Evolutionary conservation across 2,888 invertebrate genomes (phyloP), one percentile per base, ranked within the genome.

Genomic region (Altica lythri): DNA sequence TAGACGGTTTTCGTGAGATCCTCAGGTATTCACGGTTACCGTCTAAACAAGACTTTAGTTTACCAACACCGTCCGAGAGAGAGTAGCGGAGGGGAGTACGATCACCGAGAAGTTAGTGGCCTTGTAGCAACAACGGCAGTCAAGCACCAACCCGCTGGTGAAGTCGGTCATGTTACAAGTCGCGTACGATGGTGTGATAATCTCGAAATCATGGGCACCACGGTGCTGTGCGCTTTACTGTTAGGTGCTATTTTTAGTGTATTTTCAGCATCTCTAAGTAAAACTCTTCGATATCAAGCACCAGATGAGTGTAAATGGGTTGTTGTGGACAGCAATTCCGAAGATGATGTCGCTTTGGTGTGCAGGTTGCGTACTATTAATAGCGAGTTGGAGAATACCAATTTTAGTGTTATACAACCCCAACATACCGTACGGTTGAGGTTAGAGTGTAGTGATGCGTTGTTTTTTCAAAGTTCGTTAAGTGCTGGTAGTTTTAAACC

Each of bases 281-380:
- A 83, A 69, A 81, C 83, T 62, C 65, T 77, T 32, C 83, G 88
- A 60, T 89, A 89, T 76, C 88, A 89, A 72, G 88, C 89, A 67
- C 89, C 89, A 62, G 89, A 89, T 77, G 89, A 89, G 77, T 89
- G 89, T 79, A 86, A 87, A 69, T 89, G 89, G 89, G 84, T 86
- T 65, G 83, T 86, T 60, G 85, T 86, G 70, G 81, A 82, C 68
- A 82, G 82, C 67, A 85, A 82, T 67, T 58, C 63, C 52, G 83
- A 82, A 64, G 80, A 81, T 70, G 82, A 82, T 67, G 88, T 89
- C 43, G 86, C 88, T 16, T 80, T 89, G 60, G 86, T 87, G 67
- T 89, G 89, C 72, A 80, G 86, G 61, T 76, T 89, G 61, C 81
- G 87, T 65, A 89, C 89, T 69, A 89, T 89, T 76, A 89, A 89